Evolutionary conservation across 2,113 vertebrate genomes (phyloP), one percentile per base, ranked within the genome.

Genomic region (Cichladusa arquata): DNA sequence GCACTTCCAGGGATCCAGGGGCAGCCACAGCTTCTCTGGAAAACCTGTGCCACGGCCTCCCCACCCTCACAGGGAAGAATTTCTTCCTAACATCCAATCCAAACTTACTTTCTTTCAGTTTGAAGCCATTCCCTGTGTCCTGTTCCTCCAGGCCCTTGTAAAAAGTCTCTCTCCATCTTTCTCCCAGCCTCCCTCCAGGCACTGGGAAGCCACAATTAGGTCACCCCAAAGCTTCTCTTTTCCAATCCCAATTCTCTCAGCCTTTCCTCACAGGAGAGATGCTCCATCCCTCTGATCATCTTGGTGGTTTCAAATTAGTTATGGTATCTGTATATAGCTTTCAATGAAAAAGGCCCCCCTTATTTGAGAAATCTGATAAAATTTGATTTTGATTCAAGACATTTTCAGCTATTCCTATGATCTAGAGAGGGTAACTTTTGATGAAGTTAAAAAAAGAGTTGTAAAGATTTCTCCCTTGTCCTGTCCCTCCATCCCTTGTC

Each of bases 21-120:
- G 2, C 31, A 83, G 14, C 47, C 71, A 62, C 70, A 69, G 40
- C 24, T 67, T 12, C 78, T 61, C 70, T 40, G 38, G 28, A 5
- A 0, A 83, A 0, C 8, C 40, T 48, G 8, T 34, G 24, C 17
- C 47, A 61, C 47, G 24, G 29, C 6, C 14, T 54, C 5, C 0
- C 3, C 40, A 42, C 12, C 9, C 20, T 48, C 34, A 3, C 12
- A 70, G 17, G 0, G 0, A 51, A 1, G 0, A 58, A 67, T 76
- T 69, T 0, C 24, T 42, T 25, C 47, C 54, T 47, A 54, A 8
- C 11, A 33, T 48, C 20, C 47, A 48, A 48, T 48, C 47, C 47
- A 23, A 48, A 48, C 12, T 47, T 12, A 47, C 45, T 48, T 48
- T 23, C 47, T 48, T 48, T 23, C 47, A 48, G 22, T 48, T 24